These are phyloP conservation scores for Lasius platythorax DNA, from an alignment of 2,888 invertebrate species.

Conservation along the genomic window DNA sequence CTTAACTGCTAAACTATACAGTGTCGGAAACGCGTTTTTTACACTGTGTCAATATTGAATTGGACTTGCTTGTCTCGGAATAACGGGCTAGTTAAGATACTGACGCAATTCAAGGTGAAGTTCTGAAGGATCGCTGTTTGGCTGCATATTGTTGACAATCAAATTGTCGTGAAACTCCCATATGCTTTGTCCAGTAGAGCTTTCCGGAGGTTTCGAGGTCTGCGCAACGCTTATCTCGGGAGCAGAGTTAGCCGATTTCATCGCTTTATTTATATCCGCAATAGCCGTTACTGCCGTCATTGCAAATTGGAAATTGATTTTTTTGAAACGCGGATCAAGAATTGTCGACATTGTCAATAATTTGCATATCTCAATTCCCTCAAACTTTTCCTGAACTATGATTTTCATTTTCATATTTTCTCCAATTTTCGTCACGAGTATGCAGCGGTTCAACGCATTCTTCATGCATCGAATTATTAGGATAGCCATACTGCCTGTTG, in stretches of 20 bases:
- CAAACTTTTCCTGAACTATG: neutral
- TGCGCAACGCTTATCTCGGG: neutral
- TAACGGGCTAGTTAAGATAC: neutral
- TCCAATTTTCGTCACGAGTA: neutral
- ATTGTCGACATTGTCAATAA: neutral
- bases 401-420: neutral
- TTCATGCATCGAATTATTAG: slow-evolving; percentile 4
- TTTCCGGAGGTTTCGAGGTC: neutral
- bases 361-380: neutral
- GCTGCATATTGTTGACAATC: neutral
- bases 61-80: neutral
- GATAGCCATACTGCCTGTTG: neutral
- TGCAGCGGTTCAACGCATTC: neutral
- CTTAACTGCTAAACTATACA: neutral
- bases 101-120: neutral
- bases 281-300: neutral
- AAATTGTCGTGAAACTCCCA: neutral
- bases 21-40: neutral
- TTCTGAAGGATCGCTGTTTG: neutral
- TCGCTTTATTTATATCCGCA: neutral
- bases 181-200: neutral
- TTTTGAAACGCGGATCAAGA: neutral
- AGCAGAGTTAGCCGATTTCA: neutral
- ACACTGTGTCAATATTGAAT: neutral
- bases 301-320: neutral